Evolutionary conservation across 2,888 invertebrate species (phyloP).

Genomic region (Clunio marinus): DNA sequence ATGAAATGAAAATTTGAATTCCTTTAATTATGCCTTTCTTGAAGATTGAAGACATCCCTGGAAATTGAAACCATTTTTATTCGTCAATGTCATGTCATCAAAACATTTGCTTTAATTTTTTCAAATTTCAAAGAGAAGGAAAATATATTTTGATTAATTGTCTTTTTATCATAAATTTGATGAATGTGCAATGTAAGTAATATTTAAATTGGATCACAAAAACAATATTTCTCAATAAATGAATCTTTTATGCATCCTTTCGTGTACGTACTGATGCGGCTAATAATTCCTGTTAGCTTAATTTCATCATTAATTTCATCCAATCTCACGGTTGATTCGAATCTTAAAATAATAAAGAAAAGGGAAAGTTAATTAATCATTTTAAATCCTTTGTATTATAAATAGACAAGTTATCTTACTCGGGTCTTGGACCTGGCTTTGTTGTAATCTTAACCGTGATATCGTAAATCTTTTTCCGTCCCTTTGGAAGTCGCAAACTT

Average conservation of each 20-base stretch:
- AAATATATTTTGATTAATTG: not conserved
- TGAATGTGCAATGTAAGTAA: not conserved
- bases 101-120: too few relatives aligned
- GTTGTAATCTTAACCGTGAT: conserved; percentile 53
- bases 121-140: too few relatives aligned
- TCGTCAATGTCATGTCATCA: too few relatives aligned
- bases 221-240: conserved; percentile 35
- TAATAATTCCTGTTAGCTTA: conserved; percentile 60
- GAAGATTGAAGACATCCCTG: too few relatives aligned
- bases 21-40: too few relatives aligned
- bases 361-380: not conserved
- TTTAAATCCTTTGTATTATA: too few relatives aligned
- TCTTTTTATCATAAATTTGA: not conserved
- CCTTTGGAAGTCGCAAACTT: not conserved
- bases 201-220: conserved; percentile 37
- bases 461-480: conserved; percentile 43
- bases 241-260: conserved; percentile 36
- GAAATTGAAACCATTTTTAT: too few relatives aligned
- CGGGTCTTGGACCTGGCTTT: conserved; percentile 53
- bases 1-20: too few relatives aligned
- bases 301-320: conserved; percentile 36
- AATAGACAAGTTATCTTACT: too few relatives aligned
- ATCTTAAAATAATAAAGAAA: conserved; percentile 42
- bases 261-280: conserved; percentile 51
- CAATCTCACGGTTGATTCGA: conserved; percentile 51